Conservation (phyloP, 2,888 invertebrate genomes). For the Apomyelois bistriatella region DNA sequence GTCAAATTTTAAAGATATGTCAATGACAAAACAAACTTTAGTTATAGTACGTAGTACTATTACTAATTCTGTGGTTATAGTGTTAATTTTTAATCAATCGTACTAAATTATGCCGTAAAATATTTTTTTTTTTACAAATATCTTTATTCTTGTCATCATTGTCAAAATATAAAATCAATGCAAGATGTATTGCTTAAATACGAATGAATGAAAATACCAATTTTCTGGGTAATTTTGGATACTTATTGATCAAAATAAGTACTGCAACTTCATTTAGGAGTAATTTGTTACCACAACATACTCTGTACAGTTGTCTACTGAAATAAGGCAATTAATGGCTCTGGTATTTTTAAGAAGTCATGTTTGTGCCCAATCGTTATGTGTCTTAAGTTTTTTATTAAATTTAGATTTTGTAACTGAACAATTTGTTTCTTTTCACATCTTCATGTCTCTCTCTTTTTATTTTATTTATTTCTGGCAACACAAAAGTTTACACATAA, state of each 20-base stretch:
- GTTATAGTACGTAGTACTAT: too few species aligned
- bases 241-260: neutral
- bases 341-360: neutral
- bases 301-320: too few species aligned
- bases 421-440: slow-evolving; percentile 19
- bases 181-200: neutral
- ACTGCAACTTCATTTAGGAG: neutral
- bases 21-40: too few species aligned
- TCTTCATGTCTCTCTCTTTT: neutral
- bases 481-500: too few species aligned
- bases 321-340: too few species aligned
- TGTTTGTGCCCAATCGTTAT: slow-evolving; percentile 17
- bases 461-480: too few species aligned
- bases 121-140: too few species aligned
- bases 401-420: slow-evolving; percentile 40
- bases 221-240: neutral
- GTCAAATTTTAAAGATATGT: too few species aligned
- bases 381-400: slow-evolving; percentile 31
- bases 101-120: neutral
- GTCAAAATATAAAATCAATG: too few species aligned
- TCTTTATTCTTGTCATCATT: too few species aligned
- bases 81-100: too few species aligned
- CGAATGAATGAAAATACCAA: neutral
- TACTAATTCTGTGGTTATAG: too few species aligned
- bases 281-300: neutral